Base-by-base conservation (phyloP, 2,888 invertebrate genomes). In the Vannuccia rotundouncinata region DNA sequence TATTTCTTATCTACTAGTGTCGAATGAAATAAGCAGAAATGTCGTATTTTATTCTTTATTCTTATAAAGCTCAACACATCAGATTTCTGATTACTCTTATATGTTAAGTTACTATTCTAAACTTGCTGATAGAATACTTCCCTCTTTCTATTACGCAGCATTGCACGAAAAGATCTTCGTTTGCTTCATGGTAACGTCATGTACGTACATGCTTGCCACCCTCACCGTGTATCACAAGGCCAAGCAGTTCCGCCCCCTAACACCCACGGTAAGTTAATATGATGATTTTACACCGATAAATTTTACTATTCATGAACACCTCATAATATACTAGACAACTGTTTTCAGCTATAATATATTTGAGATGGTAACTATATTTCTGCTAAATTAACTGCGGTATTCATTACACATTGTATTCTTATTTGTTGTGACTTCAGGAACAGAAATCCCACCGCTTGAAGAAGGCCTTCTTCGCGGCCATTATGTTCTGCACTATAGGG, bases 401-500 rank as follows among this genome's bases (percentile, higher is more conserved):
- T 27, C 22, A 13, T 10, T 79, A 59, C 25, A 17, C 22, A 73
- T 60, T 29, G 2, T 75, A 30, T 84, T 85, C 66, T 17, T 45
- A 45, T 45, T 17, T 45, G 45, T 22, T 76, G n/a, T 76, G 17
- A 76, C 28, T 76, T 29, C 83, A 86, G 84, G 88, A 89, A 83
- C 84, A 84, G 80, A 84, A 83, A 30, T 90, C 90, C 0, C 89
- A 88, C 83, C 84, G 85, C 28, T 86, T 88, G 88, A 95, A 95
- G 89, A 92, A 91, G 86, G 90, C 90, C 80, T 90, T 94, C 83
- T 93, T 95, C 88, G 90, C 90, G 82, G 90, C 92, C 82, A 94
- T 86, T 82, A 82, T 94, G 82, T 90, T 94, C 81, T 89, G 92
- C 31, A 95, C 95, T 27, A 89, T 92, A 82, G 94, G 94, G 74